Base-by-base conservation (phyloP, 2,113 vertebrate genomes). In the Microcebus griseorufus region DNA sequence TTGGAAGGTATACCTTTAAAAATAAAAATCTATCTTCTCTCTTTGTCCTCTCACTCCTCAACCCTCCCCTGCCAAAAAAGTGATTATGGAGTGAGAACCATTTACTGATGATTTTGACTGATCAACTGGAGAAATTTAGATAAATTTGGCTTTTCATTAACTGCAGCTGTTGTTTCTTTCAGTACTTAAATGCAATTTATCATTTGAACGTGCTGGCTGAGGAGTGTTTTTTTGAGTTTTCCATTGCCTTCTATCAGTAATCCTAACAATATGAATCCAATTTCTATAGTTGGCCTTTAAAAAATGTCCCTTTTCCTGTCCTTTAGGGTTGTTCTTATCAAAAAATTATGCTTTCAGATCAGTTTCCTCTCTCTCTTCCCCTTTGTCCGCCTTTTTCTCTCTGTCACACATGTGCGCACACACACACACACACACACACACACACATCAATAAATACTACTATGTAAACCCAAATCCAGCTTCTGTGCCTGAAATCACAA, bases 71-170 rank as follows among this genome's bases (percentile, higher is more conserved):
- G 0, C 23, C 37, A 39, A 58, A 95, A 97, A 95, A 93, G 53
- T 27, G 0, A 95, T 94, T 97, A 93, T 12, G 22, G 96, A 97
- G 83, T 95, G 79, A 88, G 95, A 98, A 89, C 78, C 96, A 95
- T 48, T 48, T 75, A 3, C 70, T 97, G 97, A 98, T 97, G 89
- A 96, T 98, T 98, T 98, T 98, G 95, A 98, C 96, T 95, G 97
- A 98, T 98, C 98, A 98, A 94, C 97, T 98, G 97, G 93, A 98
- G 98, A 98, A 98, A 99, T 98, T 96, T 98, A 98, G 98, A 99
- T 98, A 98, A 98, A 99, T 99, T 97, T 98, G 98, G 97, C 97
- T 97, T 98, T 98, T 97, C 95, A 94, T 90, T 92, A 97, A 98
- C 96, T 98, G 96, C 98, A 98, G 98, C 98, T 98, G 98, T 98